Evolutionary conservation across 2,797 vertebrate species (phyloP), one percentile per base, ranked within the genome.

Genomic region (Poeciliopsis presidionis): DNA sequence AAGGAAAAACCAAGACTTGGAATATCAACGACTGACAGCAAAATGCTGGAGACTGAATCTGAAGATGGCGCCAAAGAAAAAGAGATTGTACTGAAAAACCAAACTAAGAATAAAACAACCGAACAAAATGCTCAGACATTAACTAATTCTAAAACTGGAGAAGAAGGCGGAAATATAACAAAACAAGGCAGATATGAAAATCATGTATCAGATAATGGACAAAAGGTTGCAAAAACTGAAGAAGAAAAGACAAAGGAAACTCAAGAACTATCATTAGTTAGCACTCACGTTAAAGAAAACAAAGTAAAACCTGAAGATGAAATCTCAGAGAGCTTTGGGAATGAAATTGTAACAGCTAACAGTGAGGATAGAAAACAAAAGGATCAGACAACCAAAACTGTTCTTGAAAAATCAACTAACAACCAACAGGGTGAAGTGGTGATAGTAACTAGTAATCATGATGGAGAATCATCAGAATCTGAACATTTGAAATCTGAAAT

Each of bases 131-230:
- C 30, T 67, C 1, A 14, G 16, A 39, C 14, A 30, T 74, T 75
- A 71, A 9, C 20, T 41, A 55, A 81, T 57, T 61, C 76, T 20
- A 79, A 80, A 79, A 70, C 71, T 57, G 33, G 47, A 77, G 8
- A 69, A 74, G 3, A 25, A 59, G 5, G 22, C 73, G 39, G 51
- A 22, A 18, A 69, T n/a, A 33, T 5, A 2, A 72, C 12, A 39
- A 73, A 57, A 63, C 65, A 49, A 61, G 67, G 72, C 7, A 75
- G 49, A 45, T 16, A 59, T 63, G 1, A 53, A 72, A 74, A 70
- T 53, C 16, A 2, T 33, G 14, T 0, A 4, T 39, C 75, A 39
- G 43, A 71, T 72, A 47, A 75, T 25, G 55, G 74, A 67, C 30
- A 53, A 59, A 1, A 75, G 7, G 45, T 25, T 1, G 13, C 63